phyloP scores from a whole-genome alignment of 2,888 invertebrate species.

The Crematogaster levior region DNA sequence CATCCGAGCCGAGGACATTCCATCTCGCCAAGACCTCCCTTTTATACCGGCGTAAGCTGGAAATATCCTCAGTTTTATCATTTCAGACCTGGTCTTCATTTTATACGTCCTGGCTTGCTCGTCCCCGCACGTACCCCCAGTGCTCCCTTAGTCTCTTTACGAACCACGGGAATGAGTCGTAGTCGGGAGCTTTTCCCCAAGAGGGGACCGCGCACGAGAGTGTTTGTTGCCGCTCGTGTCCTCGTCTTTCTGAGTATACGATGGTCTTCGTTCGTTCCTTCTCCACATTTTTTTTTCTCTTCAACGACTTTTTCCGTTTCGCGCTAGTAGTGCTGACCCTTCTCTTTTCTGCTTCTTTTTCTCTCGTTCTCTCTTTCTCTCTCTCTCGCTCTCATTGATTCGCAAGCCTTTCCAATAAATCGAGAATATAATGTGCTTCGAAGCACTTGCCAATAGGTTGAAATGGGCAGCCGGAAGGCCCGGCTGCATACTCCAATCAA shows the following conservation, averaged over 20 bases:
- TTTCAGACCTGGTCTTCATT: slow-evolving; percentile 77
- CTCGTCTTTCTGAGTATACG: slow-evolving; percentile 55
- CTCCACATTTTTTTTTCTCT: background rate
- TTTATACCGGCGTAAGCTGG: slow-evolving; percentile 72
- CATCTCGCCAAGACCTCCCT: slow-evolving; percentile 63
- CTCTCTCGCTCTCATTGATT: slow-evolving; percentile 19
- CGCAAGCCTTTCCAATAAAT: slow-evolving; percentile 60
- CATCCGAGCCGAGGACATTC: slow-evolving; percentile 64
- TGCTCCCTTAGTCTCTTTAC: slow-evolving; percentile 71
- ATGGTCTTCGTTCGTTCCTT: slow-evolving; percentile 26
- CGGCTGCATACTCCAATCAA: slow-evolving; percentile 48
- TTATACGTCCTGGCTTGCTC: slow-evolving; percentile 70
- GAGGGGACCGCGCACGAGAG: slow-evolving; percentile 67
- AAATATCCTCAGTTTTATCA: slow-evolving; percentile 79
- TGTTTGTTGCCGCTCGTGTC: slow-evolving; percentile 66
- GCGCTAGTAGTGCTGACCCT: slow-evolving; percentile 14
- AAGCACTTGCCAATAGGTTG: slow-evolving; percentile 45
- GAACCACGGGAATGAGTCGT: slow-evolving; percentile 73
- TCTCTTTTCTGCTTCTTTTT: background rate
- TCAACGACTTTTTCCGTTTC: slow-evolving; percentile 43
- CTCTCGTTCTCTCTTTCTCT: background rate
- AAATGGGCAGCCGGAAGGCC: slow-evolving; percentile 49
- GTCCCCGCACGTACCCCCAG: slow-evolving; percentile 41
- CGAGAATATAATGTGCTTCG: slow-evolving; percentile 54
- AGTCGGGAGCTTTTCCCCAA: slow-evolving; percentile 67